Evolutionary conservation across 2,797 vertebrate species (phyloP).

Genomic region (Chelmon rostratus): DNA sequence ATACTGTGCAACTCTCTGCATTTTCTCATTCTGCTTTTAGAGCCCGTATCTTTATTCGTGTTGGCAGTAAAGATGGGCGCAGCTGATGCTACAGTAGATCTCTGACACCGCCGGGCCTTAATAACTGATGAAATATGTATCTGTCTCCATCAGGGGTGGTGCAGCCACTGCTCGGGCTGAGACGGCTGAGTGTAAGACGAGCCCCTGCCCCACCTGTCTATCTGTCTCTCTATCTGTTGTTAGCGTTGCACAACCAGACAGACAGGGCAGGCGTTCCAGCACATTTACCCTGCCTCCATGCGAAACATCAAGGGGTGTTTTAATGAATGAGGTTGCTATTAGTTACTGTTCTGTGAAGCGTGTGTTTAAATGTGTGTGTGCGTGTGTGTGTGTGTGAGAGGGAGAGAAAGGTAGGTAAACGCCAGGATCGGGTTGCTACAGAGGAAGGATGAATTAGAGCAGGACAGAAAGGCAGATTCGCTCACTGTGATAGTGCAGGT

Average conservation of each 20-base stretch:
- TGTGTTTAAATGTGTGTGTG: conserved; percentile 57
- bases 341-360: conserved; percentile 86
- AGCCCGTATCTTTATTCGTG: conserved; percentile 39
- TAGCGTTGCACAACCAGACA: conserved; percentile 69
- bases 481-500: conserved; percentile 45
- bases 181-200: conserved; percentile 61
- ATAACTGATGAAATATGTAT: conserved; percentile 75
- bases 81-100: conserved; percentile 46
- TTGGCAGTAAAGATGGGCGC: conserved; percentile 52
- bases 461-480: conserved; percentile 42
- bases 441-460: conserved; percentile 60
- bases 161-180: conserved; percentile 32
- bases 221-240: conserved; percentile 74
- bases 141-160: conserved; percentile 47
- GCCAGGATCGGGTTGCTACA: conserved; percentile 66
- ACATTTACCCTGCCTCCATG: conserved; percentile 84
- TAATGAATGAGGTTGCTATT: conserved; percentile 88
- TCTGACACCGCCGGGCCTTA: conserved; percentile 44
- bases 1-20: conserved; percentile 23
- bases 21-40: conserved; percentile 33
- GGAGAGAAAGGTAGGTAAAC: conserved; percentile 51
- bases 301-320: conserved; percentile 81
- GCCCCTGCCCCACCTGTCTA: conserved; percentile 69
- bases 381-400: conserved; percentile 42
- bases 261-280: conserved; percentile 82